A percentile compares a stretch with the other conserved stretches of the same genome.
Evolutionary conservation across 2,888 invertebrate genomes (phyloP).

Genomic region (Torymus texanus): DNA sequence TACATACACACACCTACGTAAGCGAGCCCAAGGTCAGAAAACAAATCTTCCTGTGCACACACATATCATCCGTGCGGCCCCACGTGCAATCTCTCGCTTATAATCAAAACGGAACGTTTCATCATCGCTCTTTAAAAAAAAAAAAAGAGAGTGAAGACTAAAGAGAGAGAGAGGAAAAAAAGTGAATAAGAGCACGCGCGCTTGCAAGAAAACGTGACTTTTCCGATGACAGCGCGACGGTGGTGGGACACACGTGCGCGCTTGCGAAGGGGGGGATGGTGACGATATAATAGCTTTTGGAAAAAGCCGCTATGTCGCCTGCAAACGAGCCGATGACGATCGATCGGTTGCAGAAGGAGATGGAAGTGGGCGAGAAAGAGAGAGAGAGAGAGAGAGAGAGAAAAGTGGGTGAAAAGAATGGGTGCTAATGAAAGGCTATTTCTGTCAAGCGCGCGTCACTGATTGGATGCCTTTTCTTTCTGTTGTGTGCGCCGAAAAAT

Average conservation of each 20-base stretch:
- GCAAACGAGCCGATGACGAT: conserved; percentile 25
- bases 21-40: too few species aligned
- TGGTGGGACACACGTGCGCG: not conserved
- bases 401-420: conserved; percentile 34
- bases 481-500: not conserved
- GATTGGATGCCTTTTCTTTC: conserved; percentile 2
- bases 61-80: too few species aligned
- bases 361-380: too few species aligned
- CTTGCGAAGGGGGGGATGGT: not conserved
- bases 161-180: not conserved
- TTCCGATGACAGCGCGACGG: not conserved
- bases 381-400: not conserved
- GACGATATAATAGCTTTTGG: conserved; percentile 27
- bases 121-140: too few species aligned
- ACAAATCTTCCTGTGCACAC: too few species aligned
- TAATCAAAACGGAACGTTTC: too few species aligned
- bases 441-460: conserved; percentile 6
- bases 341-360: conserved; percentile 13
- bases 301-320: not conserved
- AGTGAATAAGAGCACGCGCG: too few species aligned
- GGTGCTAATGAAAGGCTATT: conserved; percentile 52
- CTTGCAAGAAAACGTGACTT: not conserved
- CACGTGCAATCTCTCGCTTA: too few species aligned
- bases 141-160: not conserved
- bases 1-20: too few species aligned